phyloP scores from a whole-genome alignment of 2,113 vertebrate genomes.

The Podiceps cristatus region DNA sequence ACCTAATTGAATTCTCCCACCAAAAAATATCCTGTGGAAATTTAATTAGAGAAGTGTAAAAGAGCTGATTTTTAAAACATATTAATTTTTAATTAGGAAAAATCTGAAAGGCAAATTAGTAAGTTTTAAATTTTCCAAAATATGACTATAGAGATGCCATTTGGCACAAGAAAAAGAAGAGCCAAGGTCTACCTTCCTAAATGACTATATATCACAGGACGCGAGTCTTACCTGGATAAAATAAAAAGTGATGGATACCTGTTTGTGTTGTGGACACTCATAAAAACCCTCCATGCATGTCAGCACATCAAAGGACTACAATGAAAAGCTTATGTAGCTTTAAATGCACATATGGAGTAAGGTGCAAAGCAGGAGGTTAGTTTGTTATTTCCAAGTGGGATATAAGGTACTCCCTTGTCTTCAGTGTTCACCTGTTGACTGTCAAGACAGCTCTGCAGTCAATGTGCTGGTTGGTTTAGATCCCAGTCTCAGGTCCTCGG shows the following conservation, averaged over 20 bases:
- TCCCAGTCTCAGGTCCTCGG: background rate
- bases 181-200: background rate
- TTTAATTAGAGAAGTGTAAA: slow-evolving; percentile 81
- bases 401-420: background rate
- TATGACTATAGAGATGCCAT: slow-evolving; percentile 19
- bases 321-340: background rate
- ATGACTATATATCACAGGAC: background rate
- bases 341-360: background rate
- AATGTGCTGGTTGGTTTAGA: background rate
- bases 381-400: background rate
- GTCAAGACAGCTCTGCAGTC: background rate
- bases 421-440: background rate
- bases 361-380: background rate
- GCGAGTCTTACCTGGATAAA: background rate
- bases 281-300: background rate
- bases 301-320: background rate
- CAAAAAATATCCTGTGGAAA: slow-evolving; percentile 77
- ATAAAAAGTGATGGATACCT: background rate
- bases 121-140: slow-evolving; percentile 59
- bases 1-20: slow-evolving; percentile 81
- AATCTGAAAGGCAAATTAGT: slow-evolving; percentile 77
- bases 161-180: background rate
- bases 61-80: slow-evolving; percentile 71
- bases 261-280: background rate
- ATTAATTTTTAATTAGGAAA: slow-evolving; percentile 75